phyloP scores from a whole-genome alignment of 2,113 vertebrate species.

The Pipra filicauda region DNA sequence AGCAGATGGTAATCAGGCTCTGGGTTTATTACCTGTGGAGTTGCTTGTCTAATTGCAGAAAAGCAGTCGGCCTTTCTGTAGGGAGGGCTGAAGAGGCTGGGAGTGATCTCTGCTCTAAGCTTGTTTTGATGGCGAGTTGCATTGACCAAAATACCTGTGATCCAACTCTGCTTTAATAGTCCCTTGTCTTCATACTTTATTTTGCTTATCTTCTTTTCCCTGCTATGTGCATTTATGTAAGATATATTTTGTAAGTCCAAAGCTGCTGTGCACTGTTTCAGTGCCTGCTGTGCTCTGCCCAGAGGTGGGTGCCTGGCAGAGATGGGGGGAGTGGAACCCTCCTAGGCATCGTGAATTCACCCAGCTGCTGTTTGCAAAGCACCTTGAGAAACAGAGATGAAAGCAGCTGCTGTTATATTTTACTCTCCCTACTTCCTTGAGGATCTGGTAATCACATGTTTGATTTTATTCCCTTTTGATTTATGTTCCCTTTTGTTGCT shows the following conservation, averaged over 20 bases:
- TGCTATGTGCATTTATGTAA: not conserved
- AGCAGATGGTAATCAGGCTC: not conserved
- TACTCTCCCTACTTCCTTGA: not conserved
- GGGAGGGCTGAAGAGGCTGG: not conserved
- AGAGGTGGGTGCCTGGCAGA: not conserved
- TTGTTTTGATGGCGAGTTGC: not conserved
- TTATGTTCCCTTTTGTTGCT: slow-evolving; percentile 13
- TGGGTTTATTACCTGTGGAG: not conserved
- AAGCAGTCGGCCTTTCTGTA: not conserved
- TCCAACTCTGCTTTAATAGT: not conserved
- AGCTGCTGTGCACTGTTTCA: not conserved
- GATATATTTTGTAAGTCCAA: not conserved
- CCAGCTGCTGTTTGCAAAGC: not conserved
- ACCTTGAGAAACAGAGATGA: not conserved
- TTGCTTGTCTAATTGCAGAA: not conserved
- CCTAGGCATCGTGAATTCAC: not conserved
- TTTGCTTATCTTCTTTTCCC: not conserved
- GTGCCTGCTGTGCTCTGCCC: not conserved
- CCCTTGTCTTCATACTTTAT: not conserved
- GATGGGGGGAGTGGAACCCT: not conserved
- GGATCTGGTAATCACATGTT: not conserved
- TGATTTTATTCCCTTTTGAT: slow-evolving; percentile 29
- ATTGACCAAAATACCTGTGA: not conserved
- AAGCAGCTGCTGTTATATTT: not conserved
- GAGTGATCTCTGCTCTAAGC: not conserved